phyloP scores from a whole-genome alignment of 1,140 invertebrate species.

The Philaenus spumarius region DNA sequence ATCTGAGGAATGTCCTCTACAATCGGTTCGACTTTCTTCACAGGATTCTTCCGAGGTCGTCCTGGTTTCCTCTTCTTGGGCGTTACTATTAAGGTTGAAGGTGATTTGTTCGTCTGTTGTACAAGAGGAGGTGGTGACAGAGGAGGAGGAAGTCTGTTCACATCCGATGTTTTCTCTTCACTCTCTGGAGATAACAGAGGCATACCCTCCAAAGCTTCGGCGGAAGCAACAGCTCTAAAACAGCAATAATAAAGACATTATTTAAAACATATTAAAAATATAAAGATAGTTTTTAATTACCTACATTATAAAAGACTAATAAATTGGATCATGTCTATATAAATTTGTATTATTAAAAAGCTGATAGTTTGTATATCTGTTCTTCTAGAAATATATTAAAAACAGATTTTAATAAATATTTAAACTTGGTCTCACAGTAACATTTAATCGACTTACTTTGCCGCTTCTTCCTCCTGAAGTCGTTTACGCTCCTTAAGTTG shows the following conservation, averaged over 20 bases:
- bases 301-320: no score
- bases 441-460: neutral
- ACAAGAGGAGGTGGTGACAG: slow-evolving; percentile 11
- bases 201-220: slow-evolving; percentile 11
- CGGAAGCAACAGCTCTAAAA: neutral
- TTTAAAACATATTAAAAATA: no score
- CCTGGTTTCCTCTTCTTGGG: slow-evolving; percentile 7
- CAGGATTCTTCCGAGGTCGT: neutral
- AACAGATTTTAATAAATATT: no score
- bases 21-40: neutral
- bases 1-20: neutral
- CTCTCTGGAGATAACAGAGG: slow-evolving; percentile 13
- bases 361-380: no score
- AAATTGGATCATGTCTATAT: no score
- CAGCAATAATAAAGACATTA: no score
- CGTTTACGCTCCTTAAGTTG: neutral
- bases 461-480: neutral
- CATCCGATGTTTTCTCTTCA: neutral
- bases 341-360: no score
- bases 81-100: neutral
- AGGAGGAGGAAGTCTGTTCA: neutral
- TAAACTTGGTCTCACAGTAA: no score
- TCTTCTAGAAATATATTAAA: no score
- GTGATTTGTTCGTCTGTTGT: neutral
- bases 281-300: no score